phyloP scores from a whole-genome alignment of 2,797 vertebrate genomes.

The Fistularia tabacaria region DNA sequence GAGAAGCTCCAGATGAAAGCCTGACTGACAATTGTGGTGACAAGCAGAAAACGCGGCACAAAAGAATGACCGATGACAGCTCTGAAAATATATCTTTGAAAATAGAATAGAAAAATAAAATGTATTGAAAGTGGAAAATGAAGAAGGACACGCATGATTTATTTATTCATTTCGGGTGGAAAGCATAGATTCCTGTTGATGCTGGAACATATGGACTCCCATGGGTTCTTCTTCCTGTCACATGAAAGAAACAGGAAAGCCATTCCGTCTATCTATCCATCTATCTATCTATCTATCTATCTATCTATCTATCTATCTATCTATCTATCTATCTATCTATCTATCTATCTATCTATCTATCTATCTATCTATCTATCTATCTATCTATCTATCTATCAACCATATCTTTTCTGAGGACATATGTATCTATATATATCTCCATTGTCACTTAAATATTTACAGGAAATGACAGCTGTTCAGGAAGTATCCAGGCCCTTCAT shows the following conservation, averaged over 20 bases:
- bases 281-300: background rate
- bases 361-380: no score
- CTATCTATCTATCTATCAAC: no score
- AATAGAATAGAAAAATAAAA: background rate
- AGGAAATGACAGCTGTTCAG: no score
- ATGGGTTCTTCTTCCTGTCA: constrained; percentile 21
- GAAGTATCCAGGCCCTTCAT: no score
- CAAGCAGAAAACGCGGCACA: background rate
- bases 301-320: no score
- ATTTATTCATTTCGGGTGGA: background rate
- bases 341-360: no score
- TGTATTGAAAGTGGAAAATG: background rate
- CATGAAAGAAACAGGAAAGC: constrained; percentile 21
- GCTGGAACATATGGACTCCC: constrained; percentile 1
- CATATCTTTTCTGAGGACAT: no score
- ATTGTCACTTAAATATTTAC: no score
- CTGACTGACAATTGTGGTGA: background rate
- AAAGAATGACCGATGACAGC: background rate
- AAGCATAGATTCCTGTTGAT: constrained; percentile 1
- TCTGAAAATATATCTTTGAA: background rate
- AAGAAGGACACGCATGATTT: background rate
- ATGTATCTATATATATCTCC: no score
- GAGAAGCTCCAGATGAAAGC: background rate
- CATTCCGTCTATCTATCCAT: constrained; percentile 16
- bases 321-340: no score